Evolutionary conservation across 2,797 vertebrate genomes (phyloP), one percentile per base, ranked within the genome.

Genomic region (Molothrus aeneus): DNA sequence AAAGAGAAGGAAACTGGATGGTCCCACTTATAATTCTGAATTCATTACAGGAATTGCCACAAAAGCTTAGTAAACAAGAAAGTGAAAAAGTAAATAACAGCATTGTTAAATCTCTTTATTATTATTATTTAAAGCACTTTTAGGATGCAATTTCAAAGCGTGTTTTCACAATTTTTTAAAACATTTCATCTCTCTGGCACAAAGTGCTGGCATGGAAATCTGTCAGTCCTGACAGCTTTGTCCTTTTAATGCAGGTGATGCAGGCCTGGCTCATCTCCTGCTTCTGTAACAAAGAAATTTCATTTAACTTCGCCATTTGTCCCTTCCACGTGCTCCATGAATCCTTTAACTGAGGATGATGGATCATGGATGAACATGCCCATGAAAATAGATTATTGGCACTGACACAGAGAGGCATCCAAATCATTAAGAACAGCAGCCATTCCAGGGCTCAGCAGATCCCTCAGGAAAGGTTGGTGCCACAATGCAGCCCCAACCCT

Each of bases 151-250:
- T 68, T 85, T 73, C 50, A 31, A 89, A 80, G 13, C 2, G 3
- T 17, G 10, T 32, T 66, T 65, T 60, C 34, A 43, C 11, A 7
- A 0, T 42, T 69, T 66, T 29, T 60, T 54, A 5, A 11, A 36
- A 29, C 0, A 0, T 42, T 68, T 51, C 1, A 1, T 60, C 69
- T 83, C 61, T 29, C 8, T 0, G 32, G 57, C 66, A 72, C 51
- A 11, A n/a, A 71, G 28, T 14, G 13, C 43, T 66, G 80, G 45
- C n/a, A 29, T 47, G 50, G 57, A 47, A 69, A 66, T 24, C 71
- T 31, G 38, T 78, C 69, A 45, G 42, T 42, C 86, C 88, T 72
- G 71, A 69, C 45, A 59, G 72, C 40, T 80, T 70, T 88, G 53
- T 91, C 53, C 57, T 86, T 88, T 73, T 7, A 32, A 38, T 24